phyloP scores from a whole-genome alignment of 2,797 vertebrate species.

The Lepus townsendii region DNA sequence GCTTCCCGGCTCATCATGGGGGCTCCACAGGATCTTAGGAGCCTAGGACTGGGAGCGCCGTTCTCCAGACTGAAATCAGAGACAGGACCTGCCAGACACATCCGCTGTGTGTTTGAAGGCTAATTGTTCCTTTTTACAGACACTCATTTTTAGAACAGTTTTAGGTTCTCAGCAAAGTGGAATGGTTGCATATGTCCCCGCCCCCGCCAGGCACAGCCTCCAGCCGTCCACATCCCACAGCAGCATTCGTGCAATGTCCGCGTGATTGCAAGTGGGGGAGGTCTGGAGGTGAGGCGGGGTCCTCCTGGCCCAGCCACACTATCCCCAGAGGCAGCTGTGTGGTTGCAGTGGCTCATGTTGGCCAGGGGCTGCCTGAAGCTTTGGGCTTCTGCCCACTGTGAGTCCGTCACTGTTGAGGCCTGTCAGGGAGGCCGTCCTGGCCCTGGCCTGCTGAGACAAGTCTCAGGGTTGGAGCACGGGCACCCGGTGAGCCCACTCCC shows the following conservation, averaged over 20 bases:
- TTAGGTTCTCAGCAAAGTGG: neutral
- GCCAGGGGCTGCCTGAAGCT: too few relatives aligned
- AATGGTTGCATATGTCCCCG: neutral
- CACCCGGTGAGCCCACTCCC: neutral
- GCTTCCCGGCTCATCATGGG: too few relatives aligned
- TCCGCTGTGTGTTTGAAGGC: neutral
- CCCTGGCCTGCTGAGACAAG: too few relatives aligned
- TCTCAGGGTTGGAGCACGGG: too few relatives aligned
- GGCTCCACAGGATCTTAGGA: too few relatives aligned
- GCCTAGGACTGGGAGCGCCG: neutral
- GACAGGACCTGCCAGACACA: neutral
- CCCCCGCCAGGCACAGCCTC: neutral
- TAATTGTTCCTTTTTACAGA: neutral
- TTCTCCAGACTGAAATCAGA: neutral
- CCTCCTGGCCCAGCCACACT: neutral
- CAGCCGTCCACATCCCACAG: too few relatives aligned
- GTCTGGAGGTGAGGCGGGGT: neutral
- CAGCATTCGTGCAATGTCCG: too few relatives aligned
- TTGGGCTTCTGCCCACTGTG: too few relatives aligned
- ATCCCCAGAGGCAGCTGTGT: neutral
- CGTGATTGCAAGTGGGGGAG: neutral
- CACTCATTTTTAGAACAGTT: neutral
- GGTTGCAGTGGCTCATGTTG: too few relatives aligned
- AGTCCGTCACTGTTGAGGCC: too few relatives aligned
- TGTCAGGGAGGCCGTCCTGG: too few relatives aligned